Evolutionary conservation across 2,113 vertebrate species (phyloP), one percentile per base, ranked within the genome.

Genomic region (Gnathonemus longibarbis): DNA sequence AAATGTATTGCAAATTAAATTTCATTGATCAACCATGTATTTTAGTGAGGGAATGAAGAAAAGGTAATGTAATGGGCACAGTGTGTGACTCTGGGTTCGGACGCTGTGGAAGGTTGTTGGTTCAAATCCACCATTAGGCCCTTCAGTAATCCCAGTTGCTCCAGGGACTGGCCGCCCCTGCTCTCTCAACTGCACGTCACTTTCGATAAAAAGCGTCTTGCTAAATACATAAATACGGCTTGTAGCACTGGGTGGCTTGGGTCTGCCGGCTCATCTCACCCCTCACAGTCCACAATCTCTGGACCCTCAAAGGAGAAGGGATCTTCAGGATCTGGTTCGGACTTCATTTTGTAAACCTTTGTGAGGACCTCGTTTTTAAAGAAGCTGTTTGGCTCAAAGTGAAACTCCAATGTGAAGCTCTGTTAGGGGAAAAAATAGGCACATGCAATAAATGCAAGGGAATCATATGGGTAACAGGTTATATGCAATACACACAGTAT

Each of bases 311-410:
- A 99, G 11, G 98, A 99, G 92, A 99, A 99, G 0, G 98, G 98
- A 42, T 99, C 98, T 0, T 95, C 92, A 45, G 96, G 92, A 50
- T 99, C 98, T 5, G 98, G 98, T 91, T 99, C 98, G 0, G 98
- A 98, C 93, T 98, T 99, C 98, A 99, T 99, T 95, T 98, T 98
- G 96, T 99, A 99, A 0, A 97, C 97, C 95, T 99, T 99, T 35
- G 97, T 98, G 94, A 99, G 96, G 90, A 99, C 93, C 45, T 97
- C 91, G 86, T 99, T 99, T 94, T 96, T 97, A 88, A 99, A 99
- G 96, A 96, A 99, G 91, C 97, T 96, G 74, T 99, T 99, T 90
- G 97, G 95, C 93, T 97, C 98, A 48, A 99, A 99, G 95, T 97
- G 96, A 95, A 99, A 99, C 95, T 99, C 98, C 96, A 99, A 94